Percentiles rank a stretch among this genome's conserved stretches.
Conservation (phyloP, 2,888 invertebrate genomes). For the Agriopis aurantiaria region DNA sequence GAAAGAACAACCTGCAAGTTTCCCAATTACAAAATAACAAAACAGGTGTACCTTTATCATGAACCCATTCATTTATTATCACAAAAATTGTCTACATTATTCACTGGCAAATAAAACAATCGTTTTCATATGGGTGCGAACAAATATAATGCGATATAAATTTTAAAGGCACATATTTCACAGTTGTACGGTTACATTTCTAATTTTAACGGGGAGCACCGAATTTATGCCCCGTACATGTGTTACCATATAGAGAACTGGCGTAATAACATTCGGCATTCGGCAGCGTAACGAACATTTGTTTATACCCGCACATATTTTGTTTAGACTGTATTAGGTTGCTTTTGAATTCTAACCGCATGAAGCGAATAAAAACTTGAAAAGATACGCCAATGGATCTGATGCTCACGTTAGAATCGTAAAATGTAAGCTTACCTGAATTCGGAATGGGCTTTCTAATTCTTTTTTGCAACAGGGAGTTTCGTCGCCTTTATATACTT, state of each 20-base stretch:
- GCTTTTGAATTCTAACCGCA: conserved; percentile 35
- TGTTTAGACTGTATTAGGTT: conserved; percentile 38
- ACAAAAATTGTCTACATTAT: conserved; percentile 20
- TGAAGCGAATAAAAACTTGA: conserved; percentile 26
- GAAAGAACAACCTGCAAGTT: not conserved
- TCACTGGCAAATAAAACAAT: conserved; percentile 49
- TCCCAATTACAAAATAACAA: conserved; percentile 4
- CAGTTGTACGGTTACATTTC: conserved; percentile 76
- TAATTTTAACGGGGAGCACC: conserved; percentile 81
- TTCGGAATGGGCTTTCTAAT: conserved; percentile 34
- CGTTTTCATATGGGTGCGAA: conserved; percentile 43
- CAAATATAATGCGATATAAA: conserved; percentile 71
- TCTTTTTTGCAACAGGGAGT: conserved; percentile 20
- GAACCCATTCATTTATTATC: conserved; percentile 17
- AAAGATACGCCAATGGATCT: conserved; percentile 26
- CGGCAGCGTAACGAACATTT: conserved; percentile 63
- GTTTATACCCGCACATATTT: conserved; percentile 57
- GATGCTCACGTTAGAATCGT: conserved; percentile 37
- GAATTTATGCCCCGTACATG: conserved; percentile 81
- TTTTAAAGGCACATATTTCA: conserved; percentile 81
- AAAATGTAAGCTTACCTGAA: conserved; percentile 39
- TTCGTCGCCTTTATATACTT: not conserved
- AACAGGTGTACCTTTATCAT: conserved; percentile 7
- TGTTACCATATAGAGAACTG: conserved; percentile 76
- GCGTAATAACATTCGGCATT: conserved; percentile 74